Evolutionary conservation across 2,888 invertebrate genomes (phyloP).

Genomic region (Noctua pronuba): DNA sequence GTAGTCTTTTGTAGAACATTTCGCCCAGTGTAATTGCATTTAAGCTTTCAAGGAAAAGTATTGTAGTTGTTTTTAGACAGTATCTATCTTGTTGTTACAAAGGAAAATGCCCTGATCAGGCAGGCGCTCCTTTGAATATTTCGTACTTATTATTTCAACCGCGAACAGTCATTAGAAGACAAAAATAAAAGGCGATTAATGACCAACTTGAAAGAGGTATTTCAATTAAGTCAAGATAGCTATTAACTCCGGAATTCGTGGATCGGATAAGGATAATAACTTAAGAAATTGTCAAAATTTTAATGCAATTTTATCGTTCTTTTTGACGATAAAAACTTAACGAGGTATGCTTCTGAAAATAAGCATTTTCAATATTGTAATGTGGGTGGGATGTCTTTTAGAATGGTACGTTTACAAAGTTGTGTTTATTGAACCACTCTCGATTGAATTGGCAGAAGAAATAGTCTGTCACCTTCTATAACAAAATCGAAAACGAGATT

Average conservation of each 20-base stretch:
- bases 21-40: neutral
- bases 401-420: slow-evolving; percentile 6
- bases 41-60: slow-evolving; percentile 4
- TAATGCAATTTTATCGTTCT: slow-evolving; percentile 35
- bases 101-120: neutral
- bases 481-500: slow-evolving; percentile 9
- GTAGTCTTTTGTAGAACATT: neutral
- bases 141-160: slow-evolving; percentile 14
- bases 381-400: slow-evolving; percentile 37
- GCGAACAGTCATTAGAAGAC: slow-evolving; percentile 22
- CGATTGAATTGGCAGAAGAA: neutral
- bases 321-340: slow-evolving; percentile 30
- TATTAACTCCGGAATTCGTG: slow-evolving; percentile 65
- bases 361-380: slow-evolving; percentile 32
- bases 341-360: slow-evolving; percentile 38
- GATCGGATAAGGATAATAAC: slow-evolving; percentile 52
- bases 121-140: neutral
- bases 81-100: neutral
- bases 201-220: slow-evolving; percentile 57
- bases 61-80: neutral
- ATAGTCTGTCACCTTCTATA: neutral
- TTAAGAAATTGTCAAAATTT: slow-evolving; percentile 51
- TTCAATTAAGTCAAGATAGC: slow-evolving; percentile 68
- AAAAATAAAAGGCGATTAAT: slow-evolving; percentile 60
- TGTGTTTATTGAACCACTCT: slow-evolving; percentile 16